Conservation (phyloP, 2,888 invertebrate species). For the Penaeus monodon region DNA sequence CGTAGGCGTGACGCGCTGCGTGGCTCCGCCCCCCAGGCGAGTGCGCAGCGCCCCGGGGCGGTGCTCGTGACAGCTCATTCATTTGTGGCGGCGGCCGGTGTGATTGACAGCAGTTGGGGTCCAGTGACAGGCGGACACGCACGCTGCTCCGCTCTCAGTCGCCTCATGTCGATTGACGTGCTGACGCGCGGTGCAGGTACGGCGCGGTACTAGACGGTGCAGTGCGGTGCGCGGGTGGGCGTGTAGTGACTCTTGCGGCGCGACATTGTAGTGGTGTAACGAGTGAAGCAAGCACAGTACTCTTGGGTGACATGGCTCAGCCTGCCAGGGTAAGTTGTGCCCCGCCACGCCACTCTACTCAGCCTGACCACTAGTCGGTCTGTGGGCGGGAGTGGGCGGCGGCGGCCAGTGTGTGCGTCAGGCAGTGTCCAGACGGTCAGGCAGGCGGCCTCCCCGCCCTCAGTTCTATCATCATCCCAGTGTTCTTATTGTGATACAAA, state of each 20-base stretch:
- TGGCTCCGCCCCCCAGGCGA: slow-evolving; percentile 35
- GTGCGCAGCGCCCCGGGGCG: slow-evolving; percentile 64
- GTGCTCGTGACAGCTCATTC: slow-evolving; percentile 66
- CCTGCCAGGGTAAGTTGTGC: slow-evolving; percentile 65
- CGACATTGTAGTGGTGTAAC: slow-evolving; percentile 53
- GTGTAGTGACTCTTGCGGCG: slow-evolving; percentile 59
- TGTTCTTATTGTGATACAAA: slow-evolving; percentile 30
- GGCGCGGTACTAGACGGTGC: slow-evolving; percentile 65
- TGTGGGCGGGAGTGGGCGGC: slow-evolving; percentile 54
- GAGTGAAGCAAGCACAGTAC: slow-evolving; percentile 62
- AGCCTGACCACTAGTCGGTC: slow-evolving; percentile 45
- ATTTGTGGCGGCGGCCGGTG: slow-evolving; percentile 65
- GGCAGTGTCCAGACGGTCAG: slow-evolving; percentile 38
- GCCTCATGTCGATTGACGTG: slow-evolving; percentile 65
- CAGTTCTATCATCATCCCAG: neutral
- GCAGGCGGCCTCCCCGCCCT: slow-evolving; percentile 46
- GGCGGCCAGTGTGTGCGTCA: slow-evolving; percentile 50
- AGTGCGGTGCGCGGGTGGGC: slow-evolving; percentile 62
- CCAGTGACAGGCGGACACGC: slow-evolving; percentile 66
- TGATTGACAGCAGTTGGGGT: slow-evolving; percentile 66
- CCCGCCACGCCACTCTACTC: slow-evolving; percentile 51
- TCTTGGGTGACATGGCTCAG: slow-evolving; percentile 63
- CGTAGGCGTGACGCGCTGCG: slow-evolving; percentile 43
- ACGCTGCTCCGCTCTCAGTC: slow-evolving; percentile 66
- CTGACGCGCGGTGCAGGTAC: slow-evolving; percentile 65